Base-by-base conservation (phyloP, 2,888 invertebrate genomes). In the Archips xylosteana region DNA sequence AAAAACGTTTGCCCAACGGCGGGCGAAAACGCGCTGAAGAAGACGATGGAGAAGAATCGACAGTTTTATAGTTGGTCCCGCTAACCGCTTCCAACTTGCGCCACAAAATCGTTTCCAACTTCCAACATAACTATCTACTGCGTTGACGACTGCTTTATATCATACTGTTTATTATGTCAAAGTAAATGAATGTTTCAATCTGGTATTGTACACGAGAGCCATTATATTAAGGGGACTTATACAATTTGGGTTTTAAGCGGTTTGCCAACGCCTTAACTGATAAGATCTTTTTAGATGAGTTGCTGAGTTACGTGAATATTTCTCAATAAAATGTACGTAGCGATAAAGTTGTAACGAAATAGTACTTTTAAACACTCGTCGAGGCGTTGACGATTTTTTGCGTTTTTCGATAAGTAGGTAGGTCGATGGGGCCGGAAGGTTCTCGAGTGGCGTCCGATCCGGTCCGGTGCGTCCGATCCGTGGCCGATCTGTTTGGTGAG, bases 171-270 rank as follows among this genome's bases (percentile, higher is more conserved):
- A 74, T 74, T 65, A 49, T 73, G 60, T 64, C 63, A 59, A 67
- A 64, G 69, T 64, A 59, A 69, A 64, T 64, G 51, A 71, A 49
- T 34, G 68, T 69, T 54, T 72, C 62, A 54, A 57, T 67, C 72
- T 51, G 34, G 42, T 10, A 51, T 36, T 60, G 51, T 54, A n/a
- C 13, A 10, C 15, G n/a, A 63, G 36, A n/a, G 34, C 47, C 32
- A 36, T 60, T 60, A n/a, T 60, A 36, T 60, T 60, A 36, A 36
- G 0, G 15, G 39, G 12, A 2, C 32, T 32, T 57, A 57, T 32
- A 57, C 57, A 15, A 3, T 57, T n/a, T 15, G 32, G 57, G 32
- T 57, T 57, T 57, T 57, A 57, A 32, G 57, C 32, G 32, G 32
- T 57, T 57, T 32, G 32, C 51, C 23, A 1, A 49, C 3, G 23